phyloP scores from a whole-genome alignment of 2,113 vertebrate genomes.

The Diadophis punctatus region DNA sequence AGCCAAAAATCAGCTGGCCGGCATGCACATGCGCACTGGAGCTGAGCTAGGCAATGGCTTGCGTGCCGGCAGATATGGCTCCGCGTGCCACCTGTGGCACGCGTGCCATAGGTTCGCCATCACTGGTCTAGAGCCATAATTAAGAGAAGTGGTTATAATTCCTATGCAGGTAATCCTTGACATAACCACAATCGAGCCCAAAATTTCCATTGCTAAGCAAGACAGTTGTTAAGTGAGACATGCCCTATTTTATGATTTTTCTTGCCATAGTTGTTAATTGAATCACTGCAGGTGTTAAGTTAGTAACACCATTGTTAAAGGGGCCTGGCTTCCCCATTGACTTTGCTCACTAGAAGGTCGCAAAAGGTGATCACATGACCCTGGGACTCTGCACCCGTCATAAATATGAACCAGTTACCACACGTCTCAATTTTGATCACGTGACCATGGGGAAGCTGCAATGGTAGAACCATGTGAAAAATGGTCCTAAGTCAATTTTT shows the following conservation, averaged over 20 bases:
- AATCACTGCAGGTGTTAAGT: neutral
- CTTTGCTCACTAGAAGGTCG: neutral
- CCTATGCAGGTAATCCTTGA: neutral
- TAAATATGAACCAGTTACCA: neutral
- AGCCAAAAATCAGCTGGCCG: too few relatives aligned
- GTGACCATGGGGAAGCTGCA: neutral
- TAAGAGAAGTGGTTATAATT: neutral
- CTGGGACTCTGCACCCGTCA: neutral
- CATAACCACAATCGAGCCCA: neutral
- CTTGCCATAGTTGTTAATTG: neutral
- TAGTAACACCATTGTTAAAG: neutral
- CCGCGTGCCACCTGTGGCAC: too few relatives aligned
- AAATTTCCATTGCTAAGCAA: neutral
- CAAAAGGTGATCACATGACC: neutral
- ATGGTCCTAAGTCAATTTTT: neutral
- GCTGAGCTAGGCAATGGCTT: too few relatives aligned
- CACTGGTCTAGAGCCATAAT: neutral
- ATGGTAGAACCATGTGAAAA: neutral
- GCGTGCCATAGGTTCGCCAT: too few relatives aligned
- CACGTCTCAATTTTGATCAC: neutral
- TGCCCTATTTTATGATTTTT: neutral
- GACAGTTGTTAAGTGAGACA: neutral
- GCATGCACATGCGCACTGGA: too few relatives aligned
- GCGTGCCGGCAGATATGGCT: too few relatives aligned
- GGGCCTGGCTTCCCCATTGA: neutral